Evolutionary conservation across 2,888 invertebrate genomes (phyloP).

Genomic region (Himalopsyche tibetana): DNA sequence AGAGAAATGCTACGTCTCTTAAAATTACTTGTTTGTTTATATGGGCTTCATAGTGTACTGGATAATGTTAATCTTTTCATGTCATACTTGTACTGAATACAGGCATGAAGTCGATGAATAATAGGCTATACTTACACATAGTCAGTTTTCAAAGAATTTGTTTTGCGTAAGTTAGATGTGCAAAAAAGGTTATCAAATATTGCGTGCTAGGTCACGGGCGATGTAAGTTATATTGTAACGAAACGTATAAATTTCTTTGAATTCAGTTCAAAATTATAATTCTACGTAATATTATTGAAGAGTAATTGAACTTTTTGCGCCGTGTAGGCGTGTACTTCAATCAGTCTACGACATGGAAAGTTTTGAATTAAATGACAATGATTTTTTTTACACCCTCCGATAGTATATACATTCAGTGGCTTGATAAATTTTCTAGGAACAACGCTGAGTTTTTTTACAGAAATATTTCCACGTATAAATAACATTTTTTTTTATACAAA

Average conservation of each 20-base stretch:
- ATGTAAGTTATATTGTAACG: background rate
- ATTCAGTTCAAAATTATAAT: background rate
- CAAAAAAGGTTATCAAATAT: background rate
- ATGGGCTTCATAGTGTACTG: too few species aligned
- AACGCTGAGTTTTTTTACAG: background rate
- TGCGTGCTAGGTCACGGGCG: background rate
- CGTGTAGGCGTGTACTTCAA: background rate
- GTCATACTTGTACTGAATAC: too few species aligned
- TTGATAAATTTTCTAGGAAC: too few species aligned
- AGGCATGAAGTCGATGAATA: too few species aligned
- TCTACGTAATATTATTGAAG: background rate
- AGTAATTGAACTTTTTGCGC: conserved; percentile 2
- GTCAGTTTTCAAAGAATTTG: background rate
- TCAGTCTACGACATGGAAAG: background rate
- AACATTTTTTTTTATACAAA: background rate
- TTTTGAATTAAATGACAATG: background rate
- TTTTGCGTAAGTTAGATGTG: background rate
- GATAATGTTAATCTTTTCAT: too few species aligned
- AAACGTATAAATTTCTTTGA: background rate
- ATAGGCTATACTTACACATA: background rate
- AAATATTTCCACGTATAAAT: conserved; percentile 15
- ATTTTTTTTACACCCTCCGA: background rate
- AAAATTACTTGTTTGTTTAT: too few species aligned
- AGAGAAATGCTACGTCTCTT: too few species aligned
- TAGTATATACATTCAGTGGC: background rate